A percentile compares a stretch with the other conserved stretches of the same genome.
These are phyloP conservation scores for Macrosiphum euphorbiae DNA, from an alignment of 2,888 invertebrate genomes.

Conservation along the genomic window DNA sequence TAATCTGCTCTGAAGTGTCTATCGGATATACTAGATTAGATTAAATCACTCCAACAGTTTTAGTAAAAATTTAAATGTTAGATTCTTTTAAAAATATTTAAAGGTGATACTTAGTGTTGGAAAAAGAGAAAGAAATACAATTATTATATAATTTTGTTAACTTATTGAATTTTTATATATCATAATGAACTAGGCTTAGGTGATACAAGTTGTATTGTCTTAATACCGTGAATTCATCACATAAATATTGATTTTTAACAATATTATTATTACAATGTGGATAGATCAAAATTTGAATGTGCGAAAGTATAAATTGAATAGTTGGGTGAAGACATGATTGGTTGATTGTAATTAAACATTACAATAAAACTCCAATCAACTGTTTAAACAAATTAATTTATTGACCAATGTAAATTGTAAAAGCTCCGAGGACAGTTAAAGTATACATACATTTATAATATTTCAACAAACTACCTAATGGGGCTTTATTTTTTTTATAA, in stretches of 20 bases:
- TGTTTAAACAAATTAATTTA: neutral
- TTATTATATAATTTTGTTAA: neutral
- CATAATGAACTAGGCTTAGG: neutral
- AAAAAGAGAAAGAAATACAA: neutral
- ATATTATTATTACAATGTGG: neutral
- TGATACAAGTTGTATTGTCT: neutral
- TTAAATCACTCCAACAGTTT: neutral
- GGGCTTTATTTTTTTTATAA: neutral
- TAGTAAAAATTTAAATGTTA: neutral
- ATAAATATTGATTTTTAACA: neutral
- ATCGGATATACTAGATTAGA: neutral
- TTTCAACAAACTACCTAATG: neutral
- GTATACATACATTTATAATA: neutral
- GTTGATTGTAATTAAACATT: neutral
- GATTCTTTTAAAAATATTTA: neutral
- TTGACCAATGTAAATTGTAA: neutral
- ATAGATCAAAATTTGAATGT: neutral
- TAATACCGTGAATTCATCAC: neutral
- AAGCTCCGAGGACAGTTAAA: neutral
- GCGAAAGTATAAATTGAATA: neutral
- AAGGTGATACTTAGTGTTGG: neutral
- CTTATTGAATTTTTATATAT: neutral
- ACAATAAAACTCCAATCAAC: neutral
- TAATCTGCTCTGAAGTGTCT: neutral
- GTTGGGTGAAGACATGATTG: neutral